Base-by-base conservation (phyloP, 2,888 invertebrate genomes). In the Dyspetes luteomarginatus region DNA sequence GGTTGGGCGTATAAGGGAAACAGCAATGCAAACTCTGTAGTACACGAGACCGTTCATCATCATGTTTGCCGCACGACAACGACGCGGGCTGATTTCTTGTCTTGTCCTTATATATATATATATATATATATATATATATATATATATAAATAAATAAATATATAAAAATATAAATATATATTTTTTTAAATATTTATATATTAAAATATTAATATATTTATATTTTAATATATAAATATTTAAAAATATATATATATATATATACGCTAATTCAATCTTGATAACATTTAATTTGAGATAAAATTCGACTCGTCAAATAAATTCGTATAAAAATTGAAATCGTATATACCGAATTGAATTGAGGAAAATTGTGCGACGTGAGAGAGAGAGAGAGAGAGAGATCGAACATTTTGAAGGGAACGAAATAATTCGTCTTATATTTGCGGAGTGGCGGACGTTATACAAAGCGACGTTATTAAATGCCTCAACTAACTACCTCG, bases 401-500 rank as follows among this genome's bases (percentile, higher is more conserved):
- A 36, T 12, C 36, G 36, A 36, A 36, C 12, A 17, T 52, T 22
- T n/a, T 3, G 24, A 15, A 24, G 9, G 12, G 2, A 9, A 17
- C 56, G 26, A 26, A 30, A 22, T 24, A 15, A 56, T 64, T 15
- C n/a, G 30, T 50, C 60, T 17, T 26, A 41, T 41, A 52, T 72
- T 55, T 41, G 52, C 62, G 22, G 43, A 62, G 17, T 28, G 52
- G 28, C 2, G 17, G 15, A 36, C 26, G 3, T 30, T 58, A 17
- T 56, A n/a, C n/a, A n/a, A 43, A 67, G 64, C 60, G 58, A 72
- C 67, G 75, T 78, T 88, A 91, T 91, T 91, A 89, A 91, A 91
- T 90, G 85, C 91, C 88, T 86, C 85, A 86, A 88, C 88, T 91
- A 91, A 91, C 87, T 88, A 87, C 86, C 90, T 86, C 79, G 82